These are phyloP conservation scores for Mactromeris polynyma DNA, from an alignment of 2,888 invertebrate species.

Conservation along the genomic window DNA sequence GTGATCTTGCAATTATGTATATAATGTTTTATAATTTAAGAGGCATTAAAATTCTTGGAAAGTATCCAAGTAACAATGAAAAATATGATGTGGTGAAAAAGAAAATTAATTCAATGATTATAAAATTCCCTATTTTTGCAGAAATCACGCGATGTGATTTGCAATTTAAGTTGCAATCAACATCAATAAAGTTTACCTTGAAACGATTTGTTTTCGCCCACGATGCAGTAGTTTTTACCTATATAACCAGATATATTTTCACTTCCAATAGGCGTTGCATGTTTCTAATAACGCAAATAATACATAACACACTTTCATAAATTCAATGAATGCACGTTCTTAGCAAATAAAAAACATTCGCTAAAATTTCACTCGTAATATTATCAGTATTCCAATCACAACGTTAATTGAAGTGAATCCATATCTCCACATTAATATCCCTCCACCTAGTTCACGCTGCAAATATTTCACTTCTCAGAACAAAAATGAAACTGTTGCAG, in stretches of 20 bases:
- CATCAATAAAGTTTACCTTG: not conserved
- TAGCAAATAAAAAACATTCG: not conserved
- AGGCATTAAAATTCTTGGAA: slow-evolving; percentile 19
- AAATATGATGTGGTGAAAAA: not conserved
- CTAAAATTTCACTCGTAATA: not conserved
- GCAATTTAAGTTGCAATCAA: not conserved
- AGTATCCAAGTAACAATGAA: not conserved
- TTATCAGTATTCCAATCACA: not conserved
- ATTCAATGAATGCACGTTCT: not conserved
- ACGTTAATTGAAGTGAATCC: not conserved
- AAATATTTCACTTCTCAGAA: not conserved
- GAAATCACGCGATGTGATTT: not conserved
- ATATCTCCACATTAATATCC: not conserved
- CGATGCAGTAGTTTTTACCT: not conserved
- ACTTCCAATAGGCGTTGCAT: not conserved
- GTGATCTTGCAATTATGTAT: not conserved
- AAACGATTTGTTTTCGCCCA: not conserved
- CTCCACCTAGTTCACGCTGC: not conserved
- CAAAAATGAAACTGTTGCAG: not conserved
- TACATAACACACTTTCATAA: not conserved
- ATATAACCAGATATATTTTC: not conserved
- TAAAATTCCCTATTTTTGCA: not conserved
- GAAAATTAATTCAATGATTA: not conserved
- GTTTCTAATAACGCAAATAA: not conserved
- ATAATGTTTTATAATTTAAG: not conserved